Base-by-base conservation (phyloP, 2,797 vertebrate species). In the Alauda arvensis region DNA sequence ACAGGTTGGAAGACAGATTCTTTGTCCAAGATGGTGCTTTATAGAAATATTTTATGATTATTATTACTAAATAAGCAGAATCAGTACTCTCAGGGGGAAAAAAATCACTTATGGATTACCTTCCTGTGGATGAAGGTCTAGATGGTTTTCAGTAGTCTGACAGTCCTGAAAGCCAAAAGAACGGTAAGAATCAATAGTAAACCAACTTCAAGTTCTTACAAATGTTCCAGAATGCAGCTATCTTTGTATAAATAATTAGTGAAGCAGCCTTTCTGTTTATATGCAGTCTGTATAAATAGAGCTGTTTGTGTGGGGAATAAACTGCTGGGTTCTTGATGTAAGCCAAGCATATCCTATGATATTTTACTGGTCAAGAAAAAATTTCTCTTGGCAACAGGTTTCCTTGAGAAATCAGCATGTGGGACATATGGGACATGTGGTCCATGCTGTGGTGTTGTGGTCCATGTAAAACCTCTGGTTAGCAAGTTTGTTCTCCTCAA, bases 241-340 rank as follows among this genome's bases (percentile, higher is more conserved):
- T 92, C 60, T 95, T 94, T 90, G 69, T 91, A 71, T 85, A 95
- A 96, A 94, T 91, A 91, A 93, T 89, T 92, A 89, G 63, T 68
- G 67, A 90, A 79, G 49, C 52, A 92, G 55, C 60, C 67, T 91
- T 92, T 90, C 86, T 91, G 70, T 94, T 95, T 95, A 91, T 84
- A 88, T 79, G 75, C 82, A 95, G 79, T 94, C 63, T 84, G 96
- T 94, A 94, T 96, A 95, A 96, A 95, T 95, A 95, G 90, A 96
- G 87, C 81, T 97, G 84, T 95, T 97, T 95, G 76, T 97, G 75
- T 96, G 96, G 92, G 94, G 95, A 96, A 97, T 92, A 94, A 95
- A 96, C 91, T 96, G 90, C 75, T 93, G 74, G 88, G 92, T 87
- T 96, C 96, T 93, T 37, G 53, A 81, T 93, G 89, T 88, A 96